These are phyloP conservation scores for Myotis daubentonii DNA, from an alignment of 2,797 vertebrate species.

Conservation along the genomic window DNA sequence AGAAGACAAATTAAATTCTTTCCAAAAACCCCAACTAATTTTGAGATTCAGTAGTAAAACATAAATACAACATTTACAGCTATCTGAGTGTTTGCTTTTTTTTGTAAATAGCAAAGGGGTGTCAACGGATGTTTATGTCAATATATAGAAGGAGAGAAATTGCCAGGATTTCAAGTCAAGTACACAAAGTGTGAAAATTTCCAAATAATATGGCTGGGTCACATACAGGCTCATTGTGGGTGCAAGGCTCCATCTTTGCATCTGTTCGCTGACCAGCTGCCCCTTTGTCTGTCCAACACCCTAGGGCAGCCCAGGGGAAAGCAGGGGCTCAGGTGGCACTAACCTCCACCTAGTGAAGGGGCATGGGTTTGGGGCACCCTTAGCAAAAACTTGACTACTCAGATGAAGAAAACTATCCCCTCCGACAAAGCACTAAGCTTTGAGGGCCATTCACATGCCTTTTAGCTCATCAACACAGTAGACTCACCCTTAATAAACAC, in stretches of 20 bases:
- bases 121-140: neutral
- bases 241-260: neutral
- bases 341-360: neutral
- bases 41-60: slow-evolving; percentile 42
- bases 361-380: neutral
- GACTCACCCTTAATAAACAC: neutral
- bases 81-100: slow-evolving; percentile 16
- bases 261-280: neutral
- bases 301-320: neutral
- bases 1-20: slow-evolving; percentile 4
- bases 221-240: neutral
- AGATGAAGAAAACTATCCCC: neutral
- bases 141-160: neutral
- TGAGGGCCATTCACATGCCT: neutral
- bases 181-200: neutral
- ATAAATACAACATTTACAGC: slow-evolving; percentile 58
- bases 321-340: neutral
- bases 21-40: neutral
- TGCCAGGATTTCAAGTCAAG: neutral
- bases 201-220: neutral
- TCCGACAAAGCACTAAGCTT: neutral
- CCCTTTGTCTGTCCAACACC: neutral
- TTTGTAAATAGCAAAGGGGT: slow-evolving; percentile 19
- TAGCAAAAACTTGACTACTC: neutral
- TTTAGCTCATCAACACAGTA: neutral